Base-by-base conservation (phyloP, 2,797 vertebrate genomes). In the Pseudotriccus pelzelni region DNA sequence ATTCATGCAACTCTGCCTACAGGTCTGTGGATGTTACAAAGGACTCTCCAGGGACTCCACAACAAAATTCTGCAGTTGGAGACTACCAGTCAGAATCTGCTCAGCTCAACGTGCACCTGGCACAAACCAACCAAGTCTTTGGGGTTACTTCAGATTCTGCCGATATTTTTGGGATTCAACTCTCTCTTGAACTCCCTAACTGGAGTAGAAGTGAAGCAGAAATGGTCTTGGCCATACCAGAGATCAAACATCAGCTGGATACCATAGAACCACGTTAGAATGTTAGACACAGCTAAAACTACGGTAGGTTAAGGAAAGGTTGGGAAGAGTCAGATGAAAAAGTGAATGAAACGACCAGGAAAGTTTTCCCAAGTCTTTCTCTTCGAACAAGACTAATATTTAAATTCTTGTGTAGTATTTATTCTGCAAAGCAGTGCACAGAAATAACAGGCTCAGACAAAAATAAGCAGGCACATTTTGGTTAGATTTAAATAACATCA, bases 321-420 rank as follows among this genome's bases (percentile, higher is more conserved):
- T 62, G 34, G 28, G 44, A 82, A 67, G 43, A 90, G 14, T 53
- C 64, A 76, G 43, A 82, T 16, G 9, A 19, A 89, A 73, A 88
- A 91, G 32, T 66, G 13, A 85, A 91, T 89, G 6, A 92, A 89
- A 83, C 32, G 1, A 93, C 30, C 27, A 78, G 39, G 25, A 56
- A 55, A 59, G 20, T 56, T 70, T 90, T 83, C 39, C 81, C 28
- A 88, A 82, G 30, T 62, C 37, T 64, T 53, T 47, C 37, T 77
- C 60, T 78, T 58, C 10, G 34, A 78, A 95, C 92, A 92, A 6
- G 81, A 14, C 15, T 59, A 72, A 49, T 69, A 88, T 67, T 95
- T 60, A 89, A 77, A 75, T 76, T 46, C n/a, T 93, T 84, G 19
- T 32, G 50, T 41, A 77, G 21, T 22, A 82, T 69, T 93, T 93